phyloP scores from a whole-genome alignment of 2,888 invertebrate genomes.

The Mythimna albipuncta region DNA sequence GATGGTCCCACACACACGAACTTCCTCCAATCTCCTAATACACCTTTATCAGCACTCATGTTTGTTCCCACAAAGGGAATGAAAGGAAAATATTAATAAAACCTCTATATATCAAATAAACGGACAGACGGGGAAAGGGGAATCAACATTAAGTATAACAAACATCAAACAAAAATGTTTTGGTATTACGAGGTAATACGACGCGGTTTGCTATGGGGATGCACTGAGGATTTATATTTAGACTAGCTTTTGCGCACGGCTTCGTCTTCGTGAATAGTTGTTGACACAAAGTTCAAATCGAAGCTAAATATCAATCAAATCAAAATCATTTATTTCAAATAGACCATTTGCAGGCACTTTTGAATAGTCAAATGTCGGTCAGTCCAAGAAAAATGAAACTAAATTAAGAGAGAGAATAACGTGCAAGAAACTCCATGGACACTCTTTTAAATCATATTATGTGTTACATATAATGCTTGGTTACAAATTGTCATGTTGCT shows the following conservation, averaged over 20 bases:
- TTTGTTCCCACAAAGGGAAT: constrained; percentile 58
- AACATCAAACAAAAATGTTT: constrained; percentile 75
- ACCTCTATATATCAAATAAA: constrained; percentile 67
- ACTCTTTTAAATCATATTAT: too few species aligned
- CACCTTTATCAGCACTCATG: constrained; percentile 42
- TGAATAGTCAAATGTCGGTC: too few species aligned
- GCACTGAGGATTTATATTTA: constrained; percentile 28
- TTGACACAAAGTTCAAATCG: not conserved
- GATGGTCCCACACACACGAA: constrained; percentile 13
- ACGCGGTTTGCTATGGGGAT: constrained; percentile 31
- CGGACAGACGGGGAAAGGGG: constrained; percentile 66
- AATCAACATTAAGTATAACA: constrained; percentile 72
- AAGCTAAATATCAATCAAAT: too few species aligned
- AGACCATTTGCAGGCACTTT: too few species aligned
- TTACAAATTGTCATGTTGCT: too few species aligned
- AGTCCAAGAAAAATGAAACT: too few species aligned
- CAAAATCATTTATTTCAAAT: too few species aligned
- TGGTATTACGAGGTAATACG: constrained; percentile 66
- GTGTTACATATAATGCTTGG: too few species aligned
- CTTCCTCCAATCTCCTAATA: constrained; percentile 49
- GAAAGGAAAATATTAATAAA: constrained; percentile 68
- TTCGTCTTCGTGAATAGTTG: not conserved
- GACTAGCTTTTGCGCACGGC: not conserved
- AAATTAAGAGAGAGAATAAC: too few species aligned
- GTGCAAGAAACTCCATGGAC: too few species aligned